phyloP scores from a whole-genome alignment of 1,140 invertebrate genomes.

The Solen grandis region DNA sequence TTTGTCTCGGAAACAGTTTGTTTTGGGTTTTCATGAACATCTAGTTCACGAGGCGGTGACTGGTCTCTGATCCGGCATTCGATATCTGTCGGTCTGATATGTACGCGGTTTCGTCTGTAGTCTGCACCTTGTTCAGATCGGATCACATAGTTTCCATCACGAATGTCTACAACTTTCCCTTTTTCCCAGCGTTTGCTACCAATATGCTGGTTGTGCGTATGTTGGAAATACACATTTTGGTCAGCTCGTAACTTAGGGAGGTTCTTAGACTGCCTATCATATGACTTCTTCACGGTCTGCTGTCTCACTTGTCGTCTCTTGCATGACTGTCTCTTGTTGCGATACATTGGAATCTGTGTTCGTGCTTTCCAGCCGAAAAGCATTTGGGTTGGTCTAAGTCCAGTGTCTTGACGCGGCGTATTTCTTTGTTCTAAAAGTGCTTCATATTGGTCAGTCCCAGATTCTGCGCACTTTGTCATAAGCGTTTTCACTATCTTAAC shows the following conservation, averaged over 20 bases:
- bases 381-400: background rate
- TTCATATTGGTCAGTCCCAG: constrained; percentile 1
- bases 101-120: constrained; percentile 16
- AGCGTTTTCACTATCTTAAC: constrained; percentile 13
- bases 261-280: constrained; percentile 23
- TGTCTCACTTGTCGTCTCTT: constrained; percentile 24
- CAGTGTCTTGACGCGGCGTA: constrained; percentile 7
- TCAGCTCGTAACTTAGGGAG: constrained; percentile 10
- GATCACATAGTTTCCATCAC: background rate
- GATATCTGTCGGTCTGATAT: constrained; percentile 10
- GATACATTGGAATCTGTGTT: constrained; percentile 45
- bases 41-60: background rate
- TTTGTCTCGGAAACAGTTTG: background rate
- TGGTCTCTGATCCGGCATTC: background rate
- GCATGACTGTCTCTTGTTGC: background rate
- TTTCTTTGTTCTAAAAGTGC: constrained; percentile 18
- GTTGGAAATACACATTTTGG: constrained; percentile 54
- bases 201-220: constrained; percentile 1
- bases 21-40: background rate
- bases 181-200: constrained; percentile 17
- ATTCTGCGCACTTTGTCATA: background rate
- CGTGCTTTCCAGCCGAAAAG: constrained; percentile 45
- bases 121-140: background rate
- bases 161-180: background rate
- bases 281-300: constrained; percentile 21